These are phyloP conservation scores for Antheraea assamensis DNA, from an alignment of 2,888 invertebrate genomes.

Conservation along the genomic window DNA sequence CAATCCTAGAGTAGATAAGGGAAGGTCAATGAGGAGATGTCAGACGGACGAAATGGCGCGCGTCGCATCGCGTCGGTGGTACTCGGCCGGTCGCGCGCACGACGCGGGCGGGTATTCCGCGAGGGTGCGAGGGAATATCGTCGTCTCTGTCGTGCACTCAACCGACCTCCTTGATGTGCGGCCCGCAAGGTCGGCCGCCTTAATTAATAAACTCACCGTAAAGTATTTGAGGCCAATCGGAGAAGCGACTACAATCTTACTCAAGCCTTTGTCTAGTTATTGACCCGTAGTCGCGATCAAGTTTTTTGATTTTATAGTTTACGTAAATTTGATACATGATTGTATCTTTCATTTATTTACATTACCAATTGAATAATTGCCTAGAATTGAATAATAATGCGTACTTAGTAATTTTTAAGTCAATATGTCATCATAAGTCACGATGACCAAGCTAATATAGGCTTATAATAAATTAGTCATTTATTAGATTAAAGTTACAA, in stretches of 20 bases:
- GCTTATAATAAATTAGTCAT: background rate
- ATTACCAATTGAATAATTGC: background rate
- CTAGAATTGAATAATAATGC: background rate
- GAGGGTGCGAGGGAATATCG: slow-evolving; percentile 37
- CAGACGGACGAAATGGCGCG: slow-evolving; percentile 65
- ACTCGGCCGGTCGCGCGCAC: slow-evolving; percentile 50
- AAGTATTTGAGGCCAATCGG: slow-evolving; percentile 81
- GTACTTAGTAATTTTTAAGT: background rate
- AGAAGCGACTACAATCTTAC: slow-evolving; percentile 75
- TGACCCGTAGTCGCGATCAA: slow-evolving; percentile 63
- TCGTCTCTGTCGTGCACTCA: slow-evolving; percentile 61
- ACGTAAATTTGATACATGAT: slow-evolving; percentile 36
- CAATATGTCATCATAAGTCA: background rate
- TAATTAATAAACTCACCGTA: slow-evolving; percentile 82
- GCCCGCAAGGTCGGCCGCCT: slow-evolving; percentile 80
- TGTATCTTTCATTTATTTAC: slow-evolving; percentile 10
- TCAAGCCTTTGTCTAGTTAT: slow-evolving; percentile 79
- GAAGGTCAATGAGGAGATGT: slow-evolving; percentile 79
- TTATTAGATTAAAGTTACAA: too few species aligned
- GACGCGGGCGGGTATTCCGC: slow-evolving; percentile 24
- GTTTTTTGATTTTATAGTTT: slow-evolving; percentile 58
- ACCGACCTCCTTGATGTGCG: slow-evolving; percentile 80
- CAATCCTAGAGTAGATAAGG: slow-evolving; percentile 73
- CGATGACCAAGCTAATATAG: background rate
- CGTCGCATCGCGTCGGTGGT: slow-evolving; percentile 42